Base-by-base conservation (phyloP, 1,140 invertebrate species). In the Drosophila erecta region DNA sequence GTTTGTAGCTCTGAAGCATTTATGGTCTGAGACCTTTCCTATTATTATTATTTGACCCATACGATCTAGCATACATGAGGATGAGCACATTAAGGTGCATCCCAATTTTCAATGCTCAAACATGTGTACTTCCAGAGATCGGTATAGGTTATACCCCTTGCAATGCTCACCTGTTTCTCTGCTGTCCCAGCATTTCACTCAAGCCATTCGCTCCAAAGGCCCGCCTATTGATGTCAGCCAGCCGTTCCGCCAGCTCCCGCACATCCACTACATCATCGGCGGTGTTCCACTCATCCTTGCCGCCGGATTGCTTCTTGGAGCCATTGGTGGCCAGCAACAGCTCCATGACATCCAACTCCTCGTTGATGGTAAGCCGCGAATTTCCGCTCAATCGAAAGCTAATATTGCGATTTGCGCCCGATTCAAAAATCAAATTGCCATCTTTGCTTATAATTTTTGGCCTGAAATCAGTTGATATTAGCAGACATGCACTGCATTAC, bases 391-490 rank as follows among this genome's bases (percentile, higher is more conserved):
- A 92, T 54, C 92, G 93, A 54, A 96, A 92, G 37, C 94, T 95
- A n/a, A 96, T 95, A 75, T 95, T 95, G 71, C 93, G 94, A 83
- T 95, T 94, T 40, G 93, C 93, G 0, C 94, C 95, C 41, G 94
- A 93, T 64, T 94, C 93, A 22, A 96, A 93, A 56, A 94, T 93
- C n/a, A 96, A 91, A 90, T 95, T 93, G 53, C 95, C 95, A 92
- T 95, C 93, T 20, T 90, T 90, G 12, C 94, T 93, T 65, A 94
- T 93, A 43, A 96, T 94, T 87, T 94, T 93, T 0, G 95, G 95
- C 51, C 95, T 95, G 67, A 79, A 24, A 40, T 8, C 8, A 24
- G 11, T 2, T 14, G 14, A 3, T 24, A 20, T 41, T 27, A 27
- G 40, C 10, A 27, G 30, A 20, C 17, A 11, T 44, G 1, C 11